Conservation (phyloP, 2,113 vertebrate genomes). For the Urocynchramus pylzowi region DNA sequence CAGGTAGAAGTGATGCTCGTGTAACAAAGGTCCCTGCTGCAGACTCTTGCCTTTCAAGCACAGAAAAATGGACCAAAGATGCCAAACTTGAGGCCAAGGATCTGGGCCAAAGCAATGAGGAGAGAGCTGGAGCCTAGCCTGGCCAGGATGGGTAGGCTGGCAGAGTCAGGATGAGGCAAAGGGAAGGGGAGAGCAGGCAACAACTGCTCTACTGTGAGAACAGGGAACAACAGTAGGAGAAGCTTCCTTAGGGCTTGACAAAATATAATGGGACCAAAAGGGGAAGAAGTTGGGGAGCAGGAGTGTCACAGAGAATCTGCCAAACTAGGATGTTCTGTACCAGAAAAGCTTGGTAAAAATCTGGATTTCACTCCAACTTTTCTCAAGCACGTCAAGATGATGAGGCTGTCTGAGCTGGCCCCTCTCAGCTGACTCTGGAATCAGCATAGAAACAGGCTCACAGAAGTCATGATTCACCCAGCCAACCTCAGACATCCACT, state of each 20-base stretch:
- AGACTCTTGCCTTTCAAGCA: background rate
- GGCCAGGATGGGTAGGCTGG: background rate
- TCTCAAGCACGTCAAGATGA: background rate
- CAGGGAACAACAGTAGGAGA: background rate
- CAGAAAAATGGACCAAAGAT: background rate
- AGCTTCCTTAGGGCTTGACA: background rate
- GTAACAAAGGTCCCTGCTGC: fast-evolving
- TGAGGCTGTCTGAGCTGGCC: background rate
- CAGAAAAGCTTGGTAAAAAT: background rate
- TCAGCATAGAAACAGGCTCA: background rate
- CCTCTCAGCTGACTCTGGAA: background rate
- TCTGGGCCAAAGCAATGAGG: background rate
- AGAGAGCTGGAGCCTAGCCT: background rate
- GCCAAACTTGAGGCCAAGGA: background rate
- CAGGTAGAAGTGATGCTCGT: background rate
- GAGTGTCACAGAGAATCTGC: background rate
- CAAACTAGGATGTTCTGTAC: background rate
- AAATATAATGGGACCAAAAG: background rate
- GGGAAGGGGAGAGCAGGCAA: background rate
- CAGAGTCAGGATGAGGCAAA: background rate
- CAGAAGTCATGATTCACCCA: background rate
- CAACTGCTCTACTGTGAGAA: background rate
- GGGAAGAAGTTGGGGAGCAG: background rate
- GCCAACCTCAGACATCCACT: background rate
- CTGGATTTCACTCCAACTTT: background rate